Evolutionary conservation across 2,888 invertebrate species (phyloP).

Genomic region (Druceiella hillmani): DNA sequence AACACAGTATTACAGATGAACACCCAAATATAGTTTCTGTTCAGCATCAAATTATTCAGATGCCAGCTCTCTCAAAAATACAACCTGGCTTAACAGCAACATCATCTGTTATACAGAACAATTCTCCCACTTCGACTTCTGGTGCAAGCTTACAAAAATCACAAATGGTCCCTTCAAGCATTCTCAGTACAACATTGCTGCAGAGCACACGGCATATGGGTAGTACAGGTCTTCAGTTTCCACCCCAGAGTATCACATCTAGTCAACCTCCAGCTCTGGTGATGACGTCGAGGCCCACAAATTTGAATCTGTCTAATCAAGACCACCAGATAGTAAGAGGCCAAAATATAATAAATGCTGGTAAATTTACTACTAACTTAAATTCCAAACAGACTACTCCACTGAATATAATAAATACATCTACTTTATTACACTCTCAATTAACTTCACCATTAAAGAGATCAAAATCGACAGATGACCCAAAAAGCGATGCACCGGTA

Average conservation of each 20-base stretch:
- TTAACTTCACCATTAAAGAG: slow-evolving; percentile 52
- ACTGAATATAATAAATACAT: slow-evolving; percentile 46
- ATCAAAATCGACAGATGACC: slow-evolving; percentile 53
- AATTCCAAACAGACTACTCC: slow-evolving; percentile 34
- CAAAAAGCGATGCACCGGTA: slow-evolving; percentile 46
- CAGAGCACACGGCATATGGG: slow-evolving; percentile 43
- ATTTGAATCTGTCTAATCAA: slow-evolving; percentile 11
- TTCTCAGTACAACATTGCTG: slow-evolving; percentile 44
- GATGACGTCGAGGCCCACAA: slow-evolving; percentile 42
- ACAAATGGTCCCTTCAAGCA: slow-evolving; percentile 41
- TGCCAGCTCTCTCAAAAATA: slow-evolving; percentile 48
- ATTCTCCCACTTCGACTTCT: slow-evolving; percentile 37
- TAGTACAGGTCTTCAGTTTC: slow-evolving; percentile 36
- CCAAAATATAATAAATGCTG: slow-evolving; percentile 41
- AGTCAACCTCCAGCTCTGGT: slow-evolving; percentile 50
- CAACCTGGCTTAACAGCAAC: slow-evolving; percentile 32
- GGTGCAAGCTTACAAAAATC: slow-evolving; percentile 38
- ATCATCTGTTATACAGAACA: slow-evolving; percentile 39
- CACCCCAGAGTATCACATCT: slow-evolving; percentile 43
- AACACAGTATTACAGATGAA: slow-evolving; percentile 34
- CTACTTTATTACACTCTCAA: slow-evolving; percentile 54
- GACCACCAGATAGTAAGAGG: slow-evolving; percentile 32
- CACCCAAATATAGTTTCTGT: slow-evolving; percentile 30
- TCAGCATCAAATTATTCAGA: slow-evolving; percentile 45
- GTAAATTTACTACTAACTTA: slow-evolving; percentile 32